Percentiles rank a stretch among this genome's conserved stretches.
Evolutionary conservation across 2,113 vertebrate species (phyloP).

Genomic region (Chlorocebus sabaeus): DNA sequence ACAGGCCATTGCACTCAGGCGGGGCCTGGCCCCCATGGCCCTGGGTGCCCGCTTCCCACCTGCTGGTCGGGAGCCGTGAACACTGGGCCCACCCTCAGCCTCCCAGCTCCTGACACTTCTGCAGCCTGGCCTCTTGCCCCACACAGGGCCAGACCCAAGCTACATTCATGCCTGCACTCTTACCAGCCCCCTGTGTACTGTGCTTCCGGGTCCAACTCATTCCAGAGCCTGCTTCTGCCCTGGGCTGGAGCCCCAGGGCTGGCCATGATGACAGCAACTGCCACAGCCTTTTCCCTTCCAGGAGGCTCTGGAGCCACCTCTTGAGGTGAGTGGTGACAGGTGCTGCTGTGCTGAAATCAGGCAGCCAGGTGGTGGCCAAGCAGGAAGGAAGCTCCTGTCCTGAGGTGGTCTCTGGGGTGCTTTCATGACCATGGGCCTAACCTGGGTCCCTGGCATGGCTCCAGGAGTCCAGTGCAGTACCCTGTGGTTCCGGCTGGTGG

Average conservation of each 20-base stretch:
- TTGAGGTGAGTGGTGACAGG: background rate
- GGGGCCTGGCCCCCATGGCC: background rate
- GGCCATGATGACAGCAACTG: background rate
- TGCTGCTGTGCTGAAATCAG: too few relatives aligned
- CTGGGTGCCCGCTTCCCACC: background rate
- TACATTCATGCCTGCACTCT: background rate
- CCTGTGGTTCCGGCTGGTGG: background rate
- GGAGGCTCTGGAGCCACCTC: background rate
- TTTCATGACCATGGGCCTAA: background rate
- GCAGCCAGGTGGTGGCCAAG: too few relatives aligned
- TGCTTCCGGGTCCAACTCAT: too few relatives aligned
- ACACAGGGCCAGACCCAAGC: background rate
- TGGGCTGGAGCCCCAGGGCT: background rate
- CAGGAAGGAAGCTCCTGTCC: background rate
- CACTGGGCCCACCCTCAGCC: too few relatives aligned
- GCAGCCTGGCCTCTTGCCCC: background rate
- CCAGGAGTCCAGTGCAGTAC: background rate
- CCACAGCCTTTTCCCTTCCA: background rate
- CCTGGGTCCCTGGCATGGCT: background rate
- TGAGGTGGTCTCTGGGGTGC: background rate
- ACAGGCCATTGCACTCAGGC: fast-evolving
- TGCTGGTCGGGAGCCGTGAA: background rate
- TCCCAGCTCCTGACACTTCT: background rate
- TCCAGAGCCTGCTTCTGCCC: background rate
- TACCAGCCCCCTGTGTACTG: too few relatives aligned